phyloP scores from a whole-genome alignment of 2,888 invertebrate species.

The Cephus sareptanus region DNA sequence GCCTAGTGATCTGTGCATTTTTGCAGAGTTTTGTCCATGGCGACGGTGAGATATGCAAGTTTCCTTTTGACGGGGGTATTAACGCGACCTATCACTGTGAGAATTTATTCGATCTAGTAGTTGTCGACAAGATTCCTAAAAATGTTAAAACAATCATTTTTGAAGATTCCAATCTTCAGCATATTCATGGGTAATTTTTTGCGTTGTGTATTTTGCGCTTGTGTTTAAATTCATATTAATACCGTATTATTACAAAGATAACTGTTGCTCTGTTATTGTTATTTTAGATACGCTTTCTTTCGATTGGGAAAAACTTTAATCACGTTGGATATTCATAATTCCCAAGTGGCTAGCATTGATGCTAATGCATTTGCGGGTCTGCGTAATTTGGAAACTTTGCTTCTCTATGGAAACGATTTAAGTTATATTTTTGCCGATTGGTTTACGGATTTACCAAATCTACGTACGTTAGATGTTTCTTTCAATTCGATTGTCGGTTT shows the following conservation, averaged over 20 bases:
- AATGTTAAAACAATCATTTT: slow-evolving; percentile 35
- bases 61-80: neutral
- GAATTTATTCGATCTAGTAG: neutral
- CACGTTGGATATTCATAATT: slow-evolving; percentile 42
- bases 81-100: neutral
- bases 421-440: slow-evolving; percentile 33
- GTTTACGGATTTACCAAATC: slow-evolving; percentile 41
- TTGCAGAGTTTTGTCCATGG: neutral
- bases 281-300: slow-evolving; percentile 27
- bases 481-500: slow-evolving; percentile 48
- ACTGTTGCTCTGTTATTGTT: neutral
- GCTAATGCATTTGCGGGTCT: slow-evolving; percentile 43
- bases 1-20: neutral
- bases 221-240: neutral
- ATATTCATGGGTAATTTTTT: slow-evolving; percentile 35
- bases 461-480: slow-evolving; percentile 50
- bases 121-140: neutral
- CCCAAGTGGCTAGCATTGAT: slow-evolving; percentile 42
- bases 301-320: slow-evolving; percentile 39
- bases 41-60: neutral
- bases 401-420: slow-evolving; percentile 52
- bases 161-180: slow-evolving; percentile 31
- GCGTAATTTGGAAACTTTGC: slow-evolving; percentile 38
- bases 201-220: neutral
- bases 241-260: neutral